Evolutionary conservation across 2,797 vertebrate species (phyloP).

Genomic region (Enteromius mattozi): DNA sequence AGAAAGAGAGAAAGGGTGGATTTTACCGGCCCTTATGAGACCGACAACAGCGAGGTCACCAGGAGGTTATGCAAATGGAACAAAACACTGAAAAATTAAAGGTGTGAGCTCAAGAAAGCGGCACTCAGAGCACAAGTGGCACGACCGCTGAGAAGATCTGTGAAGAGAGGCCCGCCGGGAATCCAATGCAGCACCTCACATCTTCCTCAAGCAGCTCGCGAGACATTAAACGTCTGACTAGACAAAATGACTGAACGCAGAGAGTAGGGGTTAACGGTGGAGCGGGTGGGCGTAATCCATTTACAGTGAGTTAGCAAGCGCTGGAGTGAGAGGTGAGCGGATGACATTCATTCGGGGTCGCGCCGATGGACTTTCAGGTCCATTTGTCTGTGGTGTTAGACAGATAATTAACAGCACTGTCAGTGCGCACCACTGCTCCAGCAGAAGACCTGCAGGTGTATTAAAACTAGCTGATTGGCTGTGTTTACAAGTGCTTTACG

Average conservation of each 20-base stretch:
- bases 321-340: slow-evolving; percentile 66
- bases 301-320: slow-evolving; percentile 69
- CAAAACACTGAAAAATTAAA: slow-evolving; percentile 90
- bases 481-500: neutral
- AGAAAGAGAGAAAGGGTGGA: slow-evolving; percentile 38
- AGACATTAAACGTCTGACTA: slow-evolving; percentile 43
- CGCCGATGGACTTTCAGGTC: slow-evolving; percentile 60
- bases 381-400: slow-evolving; percentile 66
- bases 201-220: slow-evolving; percentile 15
- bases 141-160: slow-evolving; percentile 64
- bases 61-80: slow-evolving; percentile 86
- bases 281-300: slow-evolving; percentile 51
- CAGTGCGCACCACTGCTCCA: slow-evolving; percentile 49
- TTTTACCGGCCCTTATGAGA: slow-evolving; percentile 52
- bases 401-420: slow-evolving; percentile 54
- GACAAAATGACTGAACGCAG: slow-evolving; percentile 32
- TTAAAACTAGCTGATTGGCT: neutral
- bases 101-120: slow-evolving; percentile 76
- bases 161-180: slow-evolving; percentile 51
- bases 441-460: neutral
- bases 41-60: slow-evolving; percentile 78
- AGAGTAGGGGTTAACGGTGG: slow-evolving; percentile 27
- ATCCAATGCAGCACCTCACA: slow-evolving; percentile 21
- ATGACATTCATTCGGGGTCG: slow-evolving; percentile 64
- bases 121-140: slow-evolving; percentile 66